Evolutionary conservation across 2,113 vertebrate genomes (phyloP).

Genomic region (Carlito syrichta): DNA sequence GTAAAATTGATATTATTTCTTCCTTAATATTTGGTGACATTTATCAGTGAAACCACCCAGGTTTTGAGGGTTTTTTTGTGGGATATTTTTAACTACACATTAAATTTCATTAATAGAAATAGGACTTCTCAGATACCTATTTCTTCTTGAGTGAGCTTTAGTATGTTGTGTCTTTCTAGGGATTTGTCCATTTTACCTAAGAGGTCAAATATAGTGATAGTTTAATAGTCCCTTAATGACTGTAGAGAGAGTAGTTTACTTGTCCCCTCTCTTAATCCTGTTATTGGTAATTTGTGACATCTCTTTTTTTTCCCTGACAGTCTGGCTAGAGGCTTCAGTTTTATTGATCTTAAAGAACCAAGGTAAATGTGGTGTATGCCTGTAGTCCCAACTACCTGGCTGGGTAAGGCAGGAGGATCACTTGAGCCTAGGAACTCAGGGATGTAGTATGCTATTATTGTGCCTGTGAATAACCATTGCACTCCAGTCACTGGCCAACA

Average conservation of each 20-base stretch:
- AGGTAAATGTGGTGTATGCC: not conserved
- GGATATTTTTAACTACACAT: not conserved
- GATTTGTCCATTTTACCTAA: slow-evolving; percentile 1
- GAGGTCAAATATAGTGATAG: not conserved
- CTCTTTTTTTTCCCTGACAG: not conserved
- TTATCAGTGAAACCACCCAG: not conserved
- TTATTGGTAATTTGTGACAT: not conserved
- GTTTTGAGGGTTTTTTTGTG: not conserved
- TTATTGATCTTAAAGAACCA: not conserved
- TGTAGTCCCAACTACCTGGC: not conserved
- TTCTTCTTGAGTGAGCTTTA: not conserved
- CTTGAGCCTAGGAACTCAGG: not conserved
- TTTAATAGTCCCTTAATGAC: not conserved
- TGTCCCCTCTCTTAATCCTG: not conserved
- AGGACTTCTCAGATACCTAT: not conserved
- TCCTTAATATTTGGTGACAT: not conserved
- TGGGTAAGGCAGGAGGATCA: not conserved
- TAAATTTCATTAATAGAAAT: not conserved
- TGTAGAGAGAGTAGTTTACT: not conserved
- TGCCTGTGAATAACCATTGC: not conserved
- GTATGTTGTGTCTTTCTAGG: not conserved
- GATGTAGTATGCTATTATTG: not conserved
- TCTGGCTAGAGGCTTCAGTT: not conserved
- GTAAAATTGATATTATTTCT: not conserved
- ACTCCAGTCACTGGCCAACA: not conserved